These are phyloP conservation scores for Falco rusticolus DNA, from an alignment of 2,797 vertebrate species.

Conservation along the genomic window DNA sequence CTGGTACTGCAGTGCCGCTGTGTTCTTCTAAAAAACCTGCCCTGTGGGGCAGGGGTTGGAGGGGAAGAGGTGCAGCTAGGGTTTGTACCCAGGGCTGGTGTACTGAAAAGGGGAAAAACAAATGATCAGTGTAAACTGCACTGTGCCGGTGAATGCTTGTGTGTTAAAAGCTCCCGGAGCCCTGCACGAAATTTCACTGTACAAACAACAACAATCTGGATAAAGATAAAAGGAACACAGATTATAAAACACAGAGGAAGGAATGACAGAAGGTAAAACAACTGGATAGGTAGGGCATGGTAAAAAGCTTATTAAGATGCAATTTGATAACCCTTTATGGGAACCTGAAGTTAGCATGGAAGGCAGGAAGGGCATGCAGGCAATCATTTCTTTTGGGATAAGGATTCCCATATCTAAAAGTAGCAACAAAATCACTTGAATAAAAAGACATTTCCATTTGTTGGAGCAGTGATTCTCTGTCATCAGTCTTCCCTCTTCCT, in stretches of 20 bases:
- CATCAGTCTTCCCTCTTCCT: not conserved
- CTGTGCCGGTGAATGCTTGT: not conserved
- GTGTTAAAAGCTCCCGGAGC: not conserved
- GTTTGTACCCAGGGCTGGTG: not conserved
- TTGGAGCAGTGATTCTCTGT: not conserved
- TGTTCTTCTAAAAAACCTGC: not conserved
- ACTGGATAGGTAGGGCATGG: not conserved
- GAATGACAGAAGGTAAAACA: not conserved
- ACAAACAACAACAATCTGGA: not conserved
- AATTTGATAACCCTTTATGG: not conserved
- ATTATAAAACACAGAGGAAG: not conserved
- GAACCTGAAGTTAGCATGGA: not conserved
- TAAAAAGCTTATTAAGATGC: not conserved
- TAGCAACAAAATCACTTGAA: not conserved
- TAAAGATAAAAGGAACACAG: not conserved
- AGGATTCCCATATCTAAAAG: not conserved
- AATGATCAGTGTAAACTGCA: not conserved
- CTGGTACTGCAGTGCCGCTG: not conserved
- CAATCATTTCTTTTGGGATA: not conserved
- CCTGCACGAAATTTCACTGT: not conserved
- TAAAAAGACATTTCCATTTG: not conserved
- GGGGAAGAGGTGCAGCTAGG: not conserved
- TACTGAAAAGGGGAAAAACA: not conserved
- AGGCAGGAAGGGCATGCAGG: not conserved
- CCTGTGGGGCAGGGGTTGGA: not conserved